phyloP scores from a whole-genome alignment of 1,140 invertebrate genomes.

The Neuroterus valhalla region DNA sequence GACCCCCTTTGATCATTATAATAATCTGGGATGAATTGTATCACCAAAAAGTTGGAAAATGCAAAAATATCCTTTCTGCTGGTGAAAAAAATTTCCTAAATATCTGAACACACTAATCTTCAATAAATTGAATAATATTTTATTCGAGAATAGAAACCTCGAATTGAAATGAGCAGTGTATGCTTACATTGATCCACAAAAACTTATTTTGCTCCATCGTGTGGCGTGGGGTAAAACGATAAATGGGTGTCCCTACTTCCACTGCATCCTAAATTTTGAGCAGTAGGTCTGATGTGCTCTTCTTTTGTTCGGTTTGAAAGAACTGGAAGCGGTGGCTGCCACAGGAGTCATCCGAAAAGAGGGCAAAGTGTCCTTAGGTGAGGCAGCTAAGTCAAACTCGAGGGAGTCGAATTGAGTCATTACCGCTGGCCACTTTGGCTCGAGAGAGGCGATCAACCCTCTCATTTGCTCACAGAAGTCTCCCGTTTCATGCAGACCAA shows the following conservation, averaged over 20 bases:
- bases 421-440: conserved; percentile 43
- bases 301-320: conserved; percentile 68
- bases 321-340: conserved; percentile 71
- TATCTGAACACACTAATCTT: too few relatives aligned
- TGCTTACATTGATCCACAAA: too few relatives aligned
- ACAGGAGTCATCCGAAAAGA: conserved; percentile 74
- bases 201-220: too few relatives aligned
- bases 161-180: too few relatives aligned
- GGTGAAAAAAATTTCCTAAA: too few relatives aligned
- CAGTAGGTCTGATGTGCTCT: conserved; percentile 60
- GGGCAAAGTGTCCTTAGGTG: conserved; percentile 65
- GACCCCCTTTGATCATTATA: too few relatives aligned
- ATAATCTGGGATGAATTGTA: too few relatives aligned
- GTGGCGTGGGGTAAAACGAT: too few relatives aligned
- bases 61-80: too few relatives aligned
- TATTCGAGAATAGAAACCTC: too few relatives aligned
- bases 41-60: too few relatives aligned
- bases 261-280: neutral
- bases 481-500: conserved; percentile 40
- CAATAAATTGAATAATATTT: too few relatives aligned
- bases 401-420: conserved; percentile 61
- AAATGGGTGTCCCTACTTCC: neutral
- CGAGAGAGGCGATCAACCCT: conserved; percentile 31
- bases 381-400: conserved; percentile 59
- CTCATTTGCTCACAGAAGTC: conserved; percentile 2